Base-by-base conservation (phyloP, 2,797 vertebrate species). In the Esox masquinongy region DNA sequence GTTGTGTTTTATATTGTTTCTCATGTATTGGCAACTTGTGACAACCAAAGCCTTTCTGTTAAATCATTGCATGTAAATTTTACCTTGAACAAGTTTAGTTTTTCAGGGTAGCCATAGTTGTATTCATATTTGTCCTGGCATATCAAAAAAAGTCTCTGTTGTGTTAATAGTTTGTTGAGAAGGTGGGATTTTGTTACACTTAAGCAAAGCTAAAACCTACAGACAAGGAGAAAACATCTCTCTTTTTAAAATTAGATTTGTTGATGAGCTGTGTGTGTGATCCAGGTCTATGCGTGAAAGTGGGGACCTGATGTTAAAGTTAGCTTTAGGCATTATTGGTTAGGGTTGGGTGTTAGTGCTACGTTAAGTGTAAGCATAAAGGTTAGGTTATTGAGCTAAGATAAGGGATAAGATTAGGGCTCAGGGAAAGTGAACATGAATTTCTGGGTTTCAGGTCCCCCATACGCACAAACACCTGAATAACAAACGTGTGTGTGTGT, bases 211-310 rank as follows among this genome's bases (percentile, higher is more conserved):
- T 82, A 72, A 86, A 88, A 86, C 31, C 3, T 36, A 81, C 77
- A 76, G 79, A 80, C 49, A 7, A 80, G 82, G 80, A 90, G 86
- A 71, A 75, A 68, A 36, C 53, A 5, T 84, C 85, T 89, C 87
- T 14, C 19, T 22, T 22, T 59, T 87, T 89, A 90, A 89, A 87
- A 91, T 91, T 90, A 70, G 70, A 90, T 92, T 91, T 92, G 89
- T 8, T 82, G 89, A 78, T 39, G 36, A 39, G 36, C 36, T 39
- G 36, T 14, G 12, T 14, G 43, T 73, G 78, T 19, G 79, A 82
- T 77, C 83, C 19, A 22, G 43, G 43, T 47, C 43, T 47, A 47
- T 47, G 43, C 3, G 11, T 47, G 12, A 11, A 47, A 47, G 43
- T 43, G 9, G 7, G 5, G 43, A 43, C 43, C 43, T 34, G 34